Percentiles rank a stretch among this genome's conserved stretches.
Evolutionary conservation across 2,888 invertebrate species (phyloP).

Genomic region (Pollenia labialis): DNA sequence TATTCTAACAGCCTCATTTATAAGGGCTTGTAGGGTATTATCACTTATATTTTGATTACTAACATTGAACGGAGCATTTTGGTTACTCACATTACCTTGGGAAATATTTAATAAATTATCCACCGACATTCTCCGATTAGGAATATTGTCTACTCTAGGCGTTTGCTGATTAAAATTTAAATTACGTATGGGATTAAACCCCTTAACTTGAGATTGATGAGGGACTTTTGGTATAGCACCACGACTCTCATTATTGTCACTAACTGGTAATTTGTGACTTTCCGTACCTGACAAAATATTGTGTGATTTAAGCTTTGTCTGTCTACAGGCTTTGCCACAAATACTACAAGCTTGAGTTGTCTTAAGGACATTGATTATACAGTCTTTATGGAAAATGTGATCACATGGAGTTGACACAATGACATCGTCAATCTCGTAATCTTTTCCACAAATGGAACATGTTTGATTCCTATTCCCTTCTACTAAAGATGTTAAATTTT

Average conservation of each 20-base stretch:
- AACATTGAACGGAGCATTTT: background rate
- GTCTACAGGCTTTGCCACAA: background rate
- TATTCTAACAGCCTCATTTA: constrained; percentile 3
- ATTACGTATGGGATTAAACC: background rate
- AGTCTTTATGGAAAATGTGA: background rate
- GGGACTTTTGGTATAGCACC: background rate
- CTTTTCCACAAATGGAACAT: background rate
- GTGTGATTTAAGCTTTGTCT: background rate
- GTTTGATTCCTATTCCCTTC: no score
- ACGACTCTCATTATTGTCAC: background rate
- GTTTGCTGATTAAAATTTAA: background rate
- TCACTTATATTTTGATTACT: background rate
- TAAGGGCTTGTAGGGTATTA: background rate
- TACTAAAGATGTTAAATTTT: no score
- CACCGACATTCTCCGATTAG: background rate
- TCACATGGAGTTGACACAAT: background rate
- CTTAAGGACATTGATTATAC: background rate
- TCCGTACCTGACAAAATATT: background rate
- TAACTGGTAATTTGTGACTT: background rate
- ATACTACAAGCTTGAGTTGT: background rate
- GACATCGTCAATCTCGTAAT: background rate
- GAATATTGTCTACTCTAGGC: background rate
- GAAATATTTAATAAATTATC: constrained; percentile 1
- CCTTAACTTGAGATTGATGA: background rate
- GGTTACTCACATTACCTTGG: background rate